Conservation (phyloP, 64 coral and sea anemone species). For the Pocillopora damicornis region DNA sequence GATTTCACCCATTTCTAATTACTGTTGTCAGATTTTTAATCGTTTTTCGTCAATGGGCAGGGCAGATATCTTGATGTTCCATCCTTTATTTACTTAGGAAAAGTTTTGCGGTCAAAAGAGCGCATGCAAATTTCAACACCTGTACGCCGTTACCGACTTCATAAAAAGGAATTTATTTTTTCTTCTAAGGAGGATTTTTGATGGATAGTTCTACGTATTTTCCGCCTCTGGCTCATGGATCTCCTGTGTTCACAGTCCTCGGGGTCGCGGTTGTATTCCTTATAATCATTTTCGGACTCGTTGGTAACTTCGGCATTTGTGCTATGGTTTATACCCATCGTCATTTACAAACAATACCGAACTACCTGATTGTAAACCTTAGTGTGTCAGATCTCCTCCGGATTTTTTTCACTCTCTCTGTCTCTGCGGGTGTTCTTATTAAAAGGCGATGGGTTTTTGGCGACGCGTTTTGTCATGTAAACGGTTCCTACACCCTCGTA, state of each 20-base stretch:
- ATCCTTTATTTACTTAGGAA: background rate
- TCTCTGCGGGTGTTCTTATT: conserved; percentile 62
- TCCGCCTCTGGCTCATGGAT: conserved; percentile 9
- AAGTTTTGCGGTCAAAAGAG: background rate
- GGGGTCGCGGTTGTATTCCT: conserved; percentile 52
- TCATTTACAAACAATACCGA: conserved; percentile 50
- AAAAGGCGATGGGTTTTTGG: conserved; percentile 58
- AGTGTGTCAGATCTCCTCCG: conserved; percentile 64
- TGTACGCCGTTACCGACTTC: background rate
- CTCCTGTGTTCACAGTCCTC: conserved; percentile 4
- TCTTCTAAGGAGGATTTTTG: background rate
- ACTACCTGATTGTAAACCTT: conserved; percentile 68
- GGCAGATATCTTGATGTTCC: background rate
- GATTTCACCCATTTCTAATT: background rate
- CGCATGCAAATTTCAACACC: background rate
- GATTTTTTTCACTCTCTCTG: conserved; percentile 59
- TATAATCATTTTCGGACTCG: conserved; percentile 58
- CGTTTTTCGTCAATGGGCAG: background rate
- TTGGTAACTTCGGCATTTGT: conserved; percentile 81
- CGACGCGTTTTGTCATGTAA: conserved; percentile 63
- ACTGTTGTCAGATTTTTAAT: background rate
- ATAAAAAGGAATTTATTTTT: background rate
- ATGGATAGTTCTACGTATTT: background rate
- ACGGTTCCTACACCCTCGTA: conserved; percentile 77
- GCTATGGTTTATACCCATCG: conserved; percentile 36